Conservation (phyloP, 2,113 vertebrate species). For the Gopherus evgoodei region DNA sequence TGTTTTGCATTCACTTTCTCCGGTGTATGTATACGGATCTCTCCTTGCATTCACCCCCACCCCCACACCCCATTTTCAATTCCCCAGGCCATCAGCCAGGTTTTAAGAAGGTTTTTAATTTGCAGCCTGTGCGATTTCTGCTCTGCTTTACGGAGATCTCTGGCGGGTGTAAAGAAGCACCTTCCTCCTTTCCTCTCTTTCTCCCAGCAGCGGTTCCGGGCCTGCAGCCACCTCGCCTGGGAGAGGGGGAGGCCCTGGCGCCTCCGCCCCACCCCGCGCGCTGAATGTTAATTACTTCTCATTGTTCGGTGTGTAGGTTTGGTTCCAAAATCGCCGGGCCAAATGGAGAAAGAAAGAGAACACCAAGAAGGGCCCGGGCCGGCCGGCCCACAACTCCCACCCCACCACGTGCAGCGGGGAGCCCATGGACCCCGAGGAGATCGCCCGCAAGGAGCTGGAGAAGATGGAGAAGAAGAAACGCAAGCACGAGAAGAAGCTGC, state of each 20-base stretch:
- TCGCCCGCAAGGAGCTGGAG: conserved; percentile 94
- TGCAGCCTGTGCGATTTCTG: not conserved
- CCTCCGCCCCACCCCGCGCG: conserved; percentile 18
- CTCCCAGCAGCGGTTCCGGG: not conserved
- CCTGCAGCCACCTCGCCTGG: not conserved
- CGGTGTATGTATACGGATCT: not conserved
- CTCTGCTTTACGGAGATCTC: not conserved
- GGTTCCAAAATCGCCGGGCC: conserved; percentile 98
- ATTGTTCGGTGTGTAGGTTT: conserved; percentile 89
- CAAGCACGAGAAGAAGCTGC: conserved; percentile 94
- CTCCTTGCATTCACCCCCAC: not conserved
- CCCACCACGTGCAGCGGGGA: conserved; percentile 98
- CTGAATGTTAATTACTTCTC: conserved; percentile 75
- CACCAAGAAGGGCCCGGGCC: conserved; percentile 97
- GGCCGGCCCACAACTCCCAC: conserved; percentile 98
- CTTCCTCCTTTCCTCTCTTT: not conserved
- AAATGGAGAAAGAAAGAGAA: conserved; percentile 99
- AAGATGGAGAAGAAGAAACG: conserved; percentile 96
- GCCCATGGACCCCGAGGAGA: conserved; percentile 98
- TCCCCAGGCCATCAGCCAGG: too few species aligned
- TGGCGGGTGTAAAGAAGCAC: not conserved
- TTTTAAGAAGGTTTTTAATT: not conserved
- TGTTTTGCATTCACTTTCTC: not conserved
- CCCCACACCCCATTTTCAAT: not conserved
- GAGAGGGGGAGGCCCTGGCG: not conserved